Conservation (phyloP, 2,888 invertebrate species). For the Cephus spinipes region DNA sequence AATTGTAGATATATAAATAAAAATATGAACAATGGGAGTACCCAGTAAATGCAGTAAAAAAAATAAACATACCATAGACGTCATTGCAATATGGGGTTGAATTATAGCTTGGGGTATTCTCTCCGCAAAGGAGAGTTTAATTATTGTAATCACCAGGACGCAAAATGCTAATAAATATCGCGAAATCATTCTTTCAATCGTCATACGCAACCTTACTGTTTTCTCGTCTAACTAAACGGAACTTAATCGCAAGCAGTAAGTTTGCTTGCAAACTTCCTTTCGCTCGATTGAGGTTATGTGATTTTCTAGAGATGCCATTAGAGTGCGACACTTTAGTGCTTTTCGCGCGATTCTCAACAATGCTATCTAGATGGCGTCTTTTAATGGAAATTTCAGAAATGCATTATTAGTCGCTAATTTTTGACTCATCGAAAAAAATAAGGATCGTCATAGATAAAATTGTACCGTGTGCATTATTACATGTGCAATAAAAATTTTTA, state of each 20-base stretch:
- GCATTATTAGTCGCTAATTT: neutral
- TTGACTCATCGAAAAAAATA: neutral
- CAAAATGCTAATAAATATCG: neutral
- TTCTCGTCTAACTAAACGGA: neutral
- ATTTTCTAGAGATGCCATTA: neutral
- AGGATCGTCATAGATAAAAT: neutral
- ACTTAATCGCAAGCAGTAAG: neutral
- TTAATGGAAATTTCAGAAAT: neutral
- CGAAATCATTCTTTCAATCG: neutral
- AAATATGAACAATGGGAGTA: neutral
- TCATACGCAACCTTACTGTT: neutral
- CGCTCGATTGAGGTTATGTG: neutral
- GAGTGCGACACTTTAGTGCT: neutral
- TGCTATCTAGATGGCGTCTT: neutral
- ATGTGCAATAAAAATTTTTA: neutral
- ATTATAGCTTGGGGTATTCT: neutral
- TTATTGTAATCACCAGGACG: neutral
- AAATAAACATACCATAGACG: neutral
- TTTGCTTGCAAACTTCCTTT: neutral
- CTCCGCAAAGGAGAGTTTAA: neutral
- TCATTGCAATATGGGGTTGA: neutral
- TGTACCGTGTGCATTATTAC: neutral
- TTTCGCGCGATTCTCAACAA: neutral
- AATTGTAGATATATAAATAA: slow-evolving; percentile 10
- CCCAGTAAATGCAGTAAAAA: neutral